These are phyloP conservation scores for Pelagia noctiluca DNA, from an alignment of 30 jellyfish, hydroid and myxozoan species.

Conservation along the genomic window DNA sequence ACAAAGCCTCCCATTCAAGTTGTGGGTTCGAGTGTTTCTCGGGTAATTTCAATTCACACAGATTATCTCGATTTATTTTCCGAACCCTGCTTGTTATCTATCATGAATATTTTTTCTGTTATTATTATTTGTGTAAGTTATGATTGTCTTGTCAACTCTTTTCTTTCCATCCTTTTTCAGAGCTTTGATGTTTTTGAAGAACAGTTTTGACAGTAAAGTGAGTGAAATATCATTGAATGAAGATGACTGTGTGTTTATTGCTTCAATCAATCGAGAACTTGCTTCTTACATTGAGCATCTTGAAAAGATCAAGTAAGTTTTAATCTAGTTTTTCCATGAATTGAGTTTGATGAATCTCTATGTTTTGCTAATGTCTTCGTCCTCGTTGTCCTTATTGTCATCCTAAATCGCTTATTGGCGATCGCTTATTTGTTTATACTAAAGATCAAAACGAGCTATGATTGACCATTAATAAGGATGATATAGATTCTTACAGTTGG, in stretches of 20 bases:
- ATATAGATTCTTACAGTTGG: background rate
- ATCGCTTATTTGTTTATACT: too few relatives aligned
- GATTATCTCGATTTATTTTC: too few relatives aligned
- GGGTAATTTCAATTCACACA: too few relatives aligned
- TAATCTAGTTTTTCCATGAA: background rate
- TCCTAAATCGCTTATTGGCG: too few relatives aligned
- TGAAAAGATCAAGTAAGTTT: slow-evolving; percentile 83
- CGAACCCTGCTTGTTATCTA: too few relatives aligned
- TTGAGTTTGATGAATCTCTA: background rate
- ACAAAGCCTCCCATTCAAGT: too few relatives aligned
- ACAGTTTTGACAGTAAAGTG: slow-evolving; percentile 77
- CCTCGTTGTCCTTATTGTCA: background rate
- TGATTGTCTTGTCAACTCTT: background rate
- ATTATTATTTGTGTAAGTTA: background rate
- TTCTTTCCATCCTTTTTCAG: slow-evolving; percentile 44
- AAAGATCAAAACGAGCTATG: too few relatives aligned
- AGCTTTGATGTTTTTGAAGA: slow-evolving; percentile 89
- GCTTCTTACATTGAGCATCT: slow-evolving; percentile 68
- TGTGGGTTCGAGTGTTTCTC: too few relatives aligned
- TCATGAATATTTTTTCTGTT: too few relatives aligned
- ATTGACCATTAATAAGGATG: background rate
- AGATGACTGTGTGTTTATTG: slow-evolving; percentile 82
- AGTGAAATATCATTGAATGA: slow-evolving; percentile 69
- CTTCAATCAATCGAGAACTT: slow-evolving; percentile 82
- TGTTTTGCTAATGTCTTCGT: background rate